These are phyloP conservation scores for Ctenoplectra terminalis DNA, from an alignment of 1,140 invertebrate species.

Conservation along the genomic window DNA sequence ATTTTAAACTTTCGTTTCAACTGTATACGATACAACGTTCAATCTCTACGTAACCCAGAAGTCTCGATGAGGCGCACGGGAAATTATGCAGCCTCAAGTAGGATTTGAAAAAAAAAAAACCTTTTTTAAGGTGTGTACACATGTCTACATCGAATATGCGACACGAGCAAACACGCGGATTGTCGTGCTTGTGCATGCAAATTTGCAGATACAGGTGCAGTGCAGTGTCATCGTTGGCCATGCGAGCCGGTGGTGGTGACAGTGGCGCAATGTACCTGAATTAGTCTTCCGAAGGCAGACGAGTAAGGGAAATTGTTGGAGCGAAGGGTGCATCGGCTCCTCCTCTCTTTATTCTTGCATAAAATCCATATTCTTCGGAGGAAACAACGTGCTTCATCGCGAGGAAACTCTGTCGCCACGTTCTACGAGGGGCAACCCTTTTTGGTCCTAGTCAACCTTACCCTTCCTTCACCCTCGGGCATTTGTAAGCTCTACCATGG, in stretches of 20 bases:
- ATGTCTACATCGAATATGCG: conserved; percentile 57
- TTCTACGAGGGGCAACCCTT: conserved; percentile 66
- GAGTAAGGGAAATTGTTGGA: conserved; percentile 19
- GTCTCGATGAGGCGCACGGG: neutral
- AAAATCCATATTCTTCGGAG: conserved; percentile 78
- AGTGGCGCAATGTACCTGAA: conserved; percentile 43
- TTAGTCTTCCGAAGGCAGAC: conserved; percentile 41
- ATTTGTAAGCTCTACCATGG: conserved; percentile 30
- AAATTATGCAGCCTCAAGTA: conserved; percentile 29
- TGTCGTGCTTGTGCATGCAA: conserved; percentile 64
- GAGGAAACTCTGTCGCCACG: conserved; percentile 65
- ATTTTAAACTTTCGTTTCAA: neutral
- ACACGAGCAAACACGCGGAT: conserved; percentile 63
- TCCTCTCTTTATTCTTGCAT: conserved; percentile 72
- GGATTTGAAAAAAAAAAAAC: conserved; percentile 2
- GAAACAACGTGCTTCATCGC: conserved; percentile 73
- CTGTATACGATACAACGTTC: neutral
- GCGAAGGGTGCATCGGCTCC: conserved; percentile 29
- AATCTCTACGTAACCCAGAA: neutral
- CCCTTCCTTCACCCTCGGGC: conserved; percentile 65
- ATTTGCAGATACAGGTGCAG: conserved; percentile 54
- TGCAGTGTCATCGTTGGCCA: conserved; percentile 14
- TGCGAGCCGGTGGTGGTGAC: neutral
- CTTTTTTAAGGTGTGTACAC: conserved; percentile 15
- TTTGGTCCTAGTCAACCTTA: conserved; percentile 68